Base-by-base conservation (phyloP, 2,113 vertebrate species). In the Prunella himalayana region DNA sequence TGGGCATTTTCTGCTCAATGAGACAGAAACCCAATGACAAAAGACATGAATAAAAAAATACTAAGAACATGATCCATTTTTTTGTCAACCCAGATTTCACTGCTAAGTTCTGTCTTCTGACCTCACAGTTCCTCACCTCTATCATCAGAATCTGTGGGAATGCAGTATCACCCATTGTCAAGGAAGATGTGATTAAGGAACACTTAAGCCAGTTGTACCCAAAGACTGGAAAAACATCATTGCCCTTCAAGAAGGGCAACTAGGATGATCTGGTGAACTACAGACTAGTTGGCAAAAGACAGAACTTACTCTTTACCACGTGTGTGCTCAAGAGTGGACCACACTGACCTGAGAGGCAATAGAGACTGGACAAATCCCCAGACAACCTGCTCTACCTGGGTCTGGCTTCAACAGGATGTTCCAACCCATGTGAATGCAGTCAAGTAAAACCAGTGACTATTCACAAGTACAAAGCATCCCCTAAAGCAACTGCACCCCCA, bases 101-200 rank as follows among this genome's bases (percentile, higher is more conserved):
- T 60, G 13, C 4, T 27, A 79, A 79, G 0, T 33, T 82, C 65
- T 78, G 42, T 16, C 11, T 27, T 47, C 27, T 35, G 24, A 50
- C 11, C 9, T 56, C 22, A 28, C 20, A 57, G 31, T 10, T 85
- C 27, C 16, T 44, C 22, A 78, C 3, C 3, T 71, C 15, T 59
- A 56, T 16, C 33, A 85, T 49, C 18, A 94, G 14, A 76, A 59
- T 19, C 27, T 35, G 21, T 8, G 9, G 15, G 47, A 86, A 65
- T 1, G 8, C 11, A 65, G 7, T 25, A 83, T 5, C n/a, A 41
- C 5, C 6, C 33, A 30, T 0, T 31, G 33, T 19, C 2, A 3
- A 54, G 20, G 31, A 86, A 78, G 28, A 49, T 10, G 31, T 1
- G 14, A 41, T 21, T 37, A 80, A 69, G 14, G 31, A 91, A 39